phyloP scores from a whole-genome alignment of 2,888 invertebrate genomes.

The Stenurella melanura region DNA sequence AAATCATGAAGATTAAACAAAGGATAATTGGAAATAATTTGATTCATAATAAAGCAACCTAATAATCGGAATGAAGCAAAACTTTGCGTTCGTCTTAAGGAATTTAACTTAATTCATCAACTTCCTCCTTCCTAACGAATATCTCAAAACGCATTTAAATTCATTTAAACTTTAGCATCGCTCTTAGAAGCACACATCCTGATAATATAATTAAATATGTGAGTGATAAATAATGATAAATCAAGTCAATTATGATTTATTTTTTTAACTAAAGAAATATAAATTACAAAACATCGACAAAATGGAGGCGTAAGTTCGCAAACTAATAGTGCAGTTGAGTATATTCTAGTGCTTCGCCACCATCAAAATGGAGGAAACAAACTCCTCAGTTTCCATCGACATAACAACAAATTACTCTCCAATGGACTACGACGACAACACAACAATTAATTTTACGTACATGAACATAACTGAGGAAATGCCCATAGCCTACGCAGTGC shows the following conservation, averaged over 20 bases:
- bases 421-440: slow-evolving; percentile 13
- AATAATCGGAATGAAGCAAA: slow-evolving; percentile 5
- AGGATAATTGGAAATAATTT: slow-evolving; percentile 16
- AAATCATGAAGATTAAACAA: slow-evolving; percentile 18
- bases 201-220: neutral
- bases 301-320: neutral
- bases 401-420: slow-evolving; percentile 17
- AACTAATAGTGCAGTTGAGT: neutral
- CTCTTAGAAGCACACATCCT: neutral
- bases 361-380: slow-evolving; percentile 18
- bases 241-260: slow-evolving; percentile 11
- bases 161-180: neutral
- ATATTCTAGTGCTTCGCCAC: neutral
- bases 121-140: neutral
- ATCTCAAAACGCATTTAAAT: neutral
- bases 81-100: slow-evolving; percentile 15
- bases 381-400: slow-evolving; percentile 11
- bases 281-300: neutral
- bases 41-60: neutral
- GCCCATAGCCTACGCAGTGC: slow-evolving; percentile 81
- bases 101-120: slow-evolving; percentile 5
- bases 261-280: neutral
- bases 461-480: slow-evolving; percentile 81
- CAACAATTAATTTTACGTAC: slow-evolving; percentile 57
- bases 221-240: neutral